phyloP scores from a whole-genome alignment of 1,140 invertebrate genomes.

The Heliconius eleuchia region DNA sequence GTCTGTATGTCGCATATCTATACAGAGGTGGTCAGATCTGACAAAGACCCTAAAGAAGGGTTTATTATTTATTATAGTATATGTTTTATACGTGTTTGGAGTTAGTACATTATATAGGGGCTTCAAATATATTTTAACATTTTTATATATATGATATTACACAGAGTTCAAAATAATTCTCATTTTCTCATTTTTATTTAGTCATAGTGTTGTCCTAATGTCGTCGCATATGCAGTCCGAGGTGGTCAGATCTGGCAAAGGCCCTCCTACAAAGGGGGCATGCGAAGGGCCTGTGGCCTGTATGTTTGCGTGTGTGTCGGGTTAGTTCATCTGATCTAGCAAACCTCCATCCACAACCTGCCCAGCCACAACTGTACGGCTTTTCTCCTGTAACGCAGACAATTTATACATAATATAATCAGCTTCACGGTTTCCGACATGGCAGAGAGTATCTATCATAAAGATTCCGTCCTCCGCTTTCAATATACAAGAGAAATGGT shows the following conservation, averaged over 20 bases:
- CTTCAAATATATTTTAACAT: no score
- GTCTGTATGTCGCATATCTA: constrained; percentile 83
- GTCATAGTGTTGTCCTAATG: constrained; percentile 42
- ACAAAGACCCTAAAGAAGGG: constrained; percentile 96
- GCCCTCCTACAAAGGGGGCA: constrained; percentile 95
- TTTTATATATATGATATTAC: not conserved
- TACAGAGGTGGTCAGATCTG: constrained; percentile 95
- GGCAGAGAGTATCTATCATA: not conserved
- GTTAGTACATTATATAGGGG: no score
- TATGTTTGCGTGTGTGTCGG: constrained; percentile 96
- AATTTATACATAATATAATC: no score
- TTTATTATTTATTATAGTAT: no score
- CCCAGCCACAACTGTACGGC: constrained; percentile 96
- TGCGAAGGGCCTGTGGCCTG: constrained; percentile 96
- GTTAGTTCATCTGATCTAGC: constrained; percentile 97
- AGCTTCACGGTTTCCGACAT: not conserved
- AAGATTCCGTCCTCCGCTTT: no score
- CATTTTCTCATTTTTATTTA: not conserved
- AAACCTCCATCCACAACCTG: constrained; percentile 97
- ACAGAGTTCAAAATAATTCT: not conserved
- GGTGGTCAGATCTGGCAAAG: constrained; percentile 97
- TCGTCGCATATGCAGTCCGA: constrained; percentile 89
- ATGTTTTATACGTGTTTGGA: no score
- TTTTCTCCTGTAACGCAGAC: constrained; percentile 89
- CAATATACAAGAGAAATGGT: no score